Evolutionary conservation across 2,113 vertebrate genomes (phyloP), one percentile per base, ranked within the genome.

Genomic region (Pholis gunnellus): DNA sequence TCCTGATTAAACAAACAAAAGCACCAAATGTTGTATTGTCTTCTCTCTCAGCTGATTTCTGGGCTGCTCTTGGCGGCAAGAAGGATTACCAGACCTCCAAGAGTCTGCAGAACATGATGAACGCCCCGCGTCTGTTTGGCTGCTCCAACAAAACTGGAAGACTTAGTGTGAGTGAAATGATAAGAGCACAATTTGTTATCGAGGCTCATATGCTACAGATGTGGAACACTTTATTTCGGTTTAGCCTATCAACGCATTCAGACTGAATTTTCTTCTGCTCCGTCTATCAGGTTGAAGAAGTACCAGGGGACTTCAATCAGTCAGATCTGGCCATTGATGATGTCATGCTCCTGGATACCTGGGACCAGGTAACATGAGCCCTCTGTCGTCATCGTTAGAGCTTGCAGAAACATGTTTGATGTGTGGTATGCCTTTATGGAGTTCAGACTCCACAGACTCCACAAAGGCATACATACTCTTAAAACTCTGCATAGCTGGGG

Each of bases 301-400:
- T 96, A 8, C 95, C 96, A 22, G 96, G 96, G 76, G 96, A 96
- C 27, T 95, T 96, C 85, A 95, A 88, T 57, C 96, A 96, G 92
- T 73, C 88, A 18, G 96, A 96, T 76, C 86, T 96, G 87, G 96
- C 96, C 80, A 95, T 92, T 20, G 96, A 96, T 89, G 96, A 96
- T 46, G 94, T 96, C 85, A 96, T 96, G 96, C 76, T 96, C 78
- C 89, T 96, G 83, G 96, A 96, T 15, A 94, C 94, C 42, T 89
- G 94, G 91, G 90, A 94, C 74, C 95, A 96, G 94, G 96, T 95
- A 64, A 83, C 82, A 87, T 2, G 9, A 72, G 9, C 18, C 17
- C 36, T n/a, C 11, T 66, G 18, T 48, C 15, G 5, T 57, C 34
- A 40, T 25, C 7, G 20, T 34, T 15, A 22, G 44, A 57, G 9